Evolutionary conservation across 2,113 vertebrate genomes (phyloP).

Genomic region (Paedocypris sp.): DNA sequence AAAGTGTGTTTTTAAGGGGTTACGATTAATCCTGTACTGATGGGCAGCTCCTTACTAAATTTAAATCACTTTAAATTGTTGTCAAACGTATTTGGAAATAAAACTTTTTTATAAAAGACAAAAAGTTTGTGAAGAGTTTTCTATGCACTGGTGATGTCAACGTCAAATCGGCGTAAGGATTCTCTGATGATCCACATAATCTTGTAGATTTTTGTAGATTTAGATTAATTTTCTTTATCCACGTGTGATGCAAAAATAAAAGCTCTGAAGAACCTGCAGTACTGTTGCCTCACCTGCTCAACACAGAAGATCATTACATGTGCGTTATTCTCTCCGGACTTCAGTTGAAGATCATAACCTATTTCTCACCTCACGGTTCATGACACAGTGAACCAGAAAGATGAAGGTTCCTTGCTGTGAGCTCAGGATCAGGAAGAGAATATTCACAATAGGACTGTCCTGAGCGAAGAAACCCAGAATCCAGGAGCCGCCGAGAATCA

Average conservation of each 20-base stretch:
- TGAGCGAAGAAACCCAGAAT: neutral
- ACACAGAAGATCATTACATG: neutral
- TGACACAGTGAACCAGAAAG: constrained; percentile 18
- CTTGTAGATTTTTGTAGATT: neutral
- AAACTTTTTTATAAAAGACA: no score
- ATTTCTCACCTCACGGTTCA: constrained; percentile 14
- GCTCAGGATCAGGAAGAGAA: constrained; percentile 15
- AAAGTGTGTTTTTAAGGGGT: no score
- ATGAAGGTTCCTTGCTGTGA: constrained; percentile 29
- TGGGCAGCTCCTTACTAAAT: no score
- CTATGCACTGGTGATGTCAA: no score
- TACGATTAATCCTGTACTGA: no score
- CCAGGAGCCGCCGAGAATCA: constrained; percentile 25
- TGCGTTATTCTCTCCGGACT: no score
- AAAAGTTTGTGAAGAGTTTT: no score
- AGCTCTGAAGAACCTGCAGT: neutral
- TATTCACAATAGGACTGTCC: neutral
- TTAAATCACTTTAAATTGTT: no score
- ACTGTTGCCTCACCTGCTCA: constrained; percentile 13
- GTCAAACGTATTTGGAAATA: no score
- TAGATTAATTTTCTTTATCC: neutral
- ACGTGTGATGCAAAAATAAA: neutral
- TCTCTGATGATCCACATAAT: no score
- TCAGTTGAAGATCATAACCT: no score
- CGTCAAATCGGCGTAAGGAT: no score